These are phyloP conservation scores for Harmothoe impar DNA, from an alignment of 2,888 invertebrate species.

Conservation along the genomic window DNA sequence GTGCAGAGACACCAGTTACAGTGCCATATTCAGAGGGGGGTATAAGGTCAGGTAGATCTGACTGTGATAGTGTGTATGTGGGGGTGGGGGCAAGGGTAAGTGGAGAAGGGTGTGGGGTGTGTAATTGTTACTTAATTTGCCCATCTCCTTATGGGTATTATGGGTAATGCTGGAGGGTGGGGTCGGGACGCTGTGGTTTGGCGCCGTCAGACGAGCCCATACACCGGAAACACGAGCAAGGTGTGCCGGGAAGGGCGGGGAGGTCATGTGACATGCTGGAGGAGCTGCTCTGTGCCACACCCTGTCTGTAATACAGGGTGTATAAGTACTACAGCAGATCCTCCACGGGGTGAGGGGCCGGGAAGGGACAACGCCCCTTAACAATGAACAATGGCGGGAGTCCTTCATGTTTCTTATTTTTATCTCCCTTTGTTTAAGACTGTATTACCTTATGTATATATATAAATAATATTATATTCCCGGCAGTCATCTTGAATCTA, in stretches of 20 bases:
- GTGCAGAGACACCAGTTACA: too few relatives aligned
- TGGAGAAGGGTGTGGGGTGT: neutral
- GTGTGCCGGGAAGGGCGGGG: constrained; percentile 17
- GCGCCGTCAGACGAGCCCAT: neutral
- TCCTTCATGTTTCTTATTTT: too few relatives aligned
- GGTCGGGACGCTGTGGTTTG: neutral
- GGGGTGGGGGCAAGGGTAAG: neutral
- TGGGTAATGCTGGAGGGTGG: neutral
- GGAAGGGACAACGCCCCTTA: neutral
- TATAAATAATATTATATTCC: too few relatives aligned
- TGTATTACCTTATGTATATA: too few relatives aligned
- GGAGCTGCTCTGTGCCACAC: neutral
- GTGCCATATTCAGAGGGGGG: too few relatives aligned
- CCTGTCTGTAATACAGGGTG: neutral
- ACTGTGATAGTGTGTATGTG: too few relatives aligned
- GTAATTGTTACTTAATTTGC: constrained; percentile 22
- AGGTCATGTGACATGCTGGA: constrained; percentile 30
- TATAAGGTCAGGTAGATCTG: too few relatives aligned
- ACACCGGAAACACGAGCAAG: constrained; percentile 34
- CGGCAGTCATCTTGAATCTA: too few relatives aligned
- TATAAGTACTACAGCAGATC: neutral
- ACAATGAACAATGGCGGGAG: neutral
- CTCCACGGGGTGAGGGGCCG: neutral
- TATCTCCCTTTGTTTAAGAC: too few relatives aligned
- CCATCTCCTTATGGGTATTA: neutral